Evolutionary conservation across 2,888 invertebrate species (phyloP).

Genomic region (Didymodactylos carnosus): DNA sequence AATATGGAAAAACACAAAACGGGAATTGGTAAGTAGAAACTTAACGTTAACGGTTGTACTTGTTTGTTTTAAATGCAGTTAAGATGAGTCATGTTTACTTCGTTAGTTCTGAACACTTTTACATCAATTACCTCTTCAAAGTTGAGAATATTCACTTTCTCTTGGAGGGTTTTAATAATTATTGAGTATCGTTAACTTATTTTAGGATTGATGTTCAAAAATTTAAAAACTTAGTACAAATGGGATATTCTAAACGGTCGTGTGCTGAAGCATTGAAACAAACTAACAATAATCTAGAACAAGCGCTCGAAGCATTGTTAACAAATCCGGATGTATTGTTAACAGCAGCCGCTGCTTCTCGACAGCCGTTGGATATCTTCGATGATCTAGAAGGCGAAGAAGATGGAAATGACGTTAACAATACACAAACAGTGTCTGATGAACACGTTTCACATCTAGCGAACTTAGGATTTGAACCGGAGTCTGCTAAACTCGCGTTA

Average conservation of each 20-base stretch:
- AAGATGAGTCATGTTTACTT: conserved; percentile 43
- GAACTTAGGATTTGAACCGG: neutral
- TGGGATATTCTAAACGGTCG: conserved; percentile 48
- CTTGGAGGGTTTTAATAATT: neutral
- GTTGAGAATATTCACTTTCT: neutral
- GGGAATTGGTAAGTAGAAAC: conserved; percentile 35
- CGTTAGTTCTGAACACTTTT: conserved; percentile 33
- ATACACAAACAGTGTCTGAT: neutral
- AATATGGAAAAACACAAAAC: conserved; percentile 37
- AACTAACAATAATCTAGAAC: conserved; percentile 49
- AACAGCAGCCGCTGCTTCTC: no score
- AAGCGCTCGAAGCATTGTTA: conserved; percentile 33
- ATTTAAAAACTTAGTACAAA: conserved; percentile 30
- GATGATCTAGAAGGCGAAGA: neutral
- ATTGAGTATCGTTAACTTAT: conserved; percentile 3
- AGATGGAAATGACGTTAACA: neutral
- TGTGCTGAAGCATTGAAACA: conserved; percentile 46
- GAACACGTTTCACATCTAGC: neutral
- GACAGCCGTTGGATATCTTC: neutral
- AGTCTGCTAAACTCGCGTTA: neutral
- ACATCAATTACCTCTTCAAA: conserved; percentile 41
- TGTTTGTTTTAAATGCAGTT: conserved; percentile 40
- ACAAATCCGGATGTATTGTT: neutral
- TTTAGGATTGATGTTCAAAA: conserved; percentile 24
- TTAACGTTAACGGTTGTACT: conserved; percentile 20